These are phyloP conservation scores for Gila orcuttii DNA, from an alignment of 2,113 vertebrate genomes.

Conservation along the genomic window DNA sequence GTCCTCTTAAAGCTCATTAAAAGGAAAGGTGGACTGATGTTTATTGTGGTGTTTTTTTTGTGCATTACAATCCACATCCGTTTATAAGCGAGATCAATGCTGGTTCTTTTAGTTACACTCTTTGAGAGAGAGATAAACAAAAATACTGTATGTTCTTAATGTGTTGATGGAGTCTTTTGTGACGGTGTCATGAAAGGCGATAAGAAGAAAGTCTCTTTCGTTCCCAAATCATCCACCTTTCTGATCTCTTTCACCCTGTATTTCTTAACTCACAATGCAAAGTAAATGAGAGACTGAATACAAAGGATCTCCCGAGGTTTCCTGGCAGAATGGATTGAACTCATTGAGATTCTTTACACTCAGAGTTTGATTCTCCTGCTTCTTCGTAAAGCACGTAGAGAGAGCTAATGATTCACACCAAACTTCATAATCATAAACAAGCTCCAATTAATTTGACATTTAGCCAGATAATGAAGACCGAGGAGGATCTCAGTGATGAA, in stretches of 20 bases:
- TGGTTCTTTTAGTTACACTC: neutral
- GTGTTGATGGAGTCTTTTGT: constrained; percentile 30
- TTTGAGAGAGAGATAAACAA: neutral
- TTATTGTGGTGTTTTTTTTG: constrained; percentile 34
- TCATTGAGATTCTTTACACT: neutral
- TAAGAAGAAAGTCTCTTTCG: neutral
- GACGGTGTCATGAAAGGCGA: neutral
- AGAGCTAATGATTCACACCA: neutral
- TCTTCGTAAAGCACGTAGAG: neutral
- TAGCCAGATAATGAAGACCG: neutral
- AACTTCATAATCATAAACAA: neutral
- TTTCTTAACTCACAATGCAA: neutral
- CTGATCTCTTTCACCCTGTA: neutral
- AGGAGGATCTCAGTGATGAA: neutral
- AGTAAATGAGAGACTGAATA: neutral
- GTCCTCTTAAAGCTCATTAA: constrained; percentile 32
- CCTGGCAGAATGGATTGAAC: neutral
- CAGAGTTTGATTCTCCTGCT: neutral
- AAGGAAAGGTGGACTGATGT: neutral
- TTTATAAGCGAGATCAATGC: constrained; percentile 9
- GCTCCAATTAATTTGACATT: neutral
- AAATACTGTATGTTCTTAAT: neutral
- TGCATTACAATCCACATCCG: neutral
- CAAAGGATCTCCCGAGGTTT: neutral
- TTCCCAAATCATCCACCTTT: neutral